Conservation (phyloP, 1,140 invertebrate genomes). For the Drosophila insularis region DNA sequence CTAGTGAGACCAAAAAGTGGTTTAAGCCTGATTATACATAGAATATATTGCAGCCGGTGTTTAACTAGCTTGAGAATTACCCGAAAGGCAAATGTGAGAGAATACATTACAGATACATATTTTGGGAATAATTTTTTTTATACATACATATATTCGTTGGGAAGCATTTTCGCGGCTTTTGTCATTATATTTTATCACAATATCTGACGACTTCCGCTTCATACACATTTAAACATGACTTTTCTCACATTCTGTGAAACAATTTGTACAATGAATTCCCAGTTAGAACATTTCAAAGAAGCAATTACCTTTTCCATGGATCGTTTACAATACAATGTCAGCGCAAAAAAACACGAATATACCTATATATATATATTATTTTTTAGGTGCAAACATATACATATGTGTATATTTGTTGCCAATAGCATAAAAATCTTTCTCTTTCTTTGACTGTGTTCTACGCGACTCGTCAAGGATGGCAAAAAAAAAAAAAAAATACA, state of each 20-base stretch:
- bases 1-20: conserved; percentile 5
- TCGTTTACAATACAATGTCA: conserved; percentile 37
- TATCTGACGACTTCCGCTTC: not conserved
- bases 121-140: not conserved
- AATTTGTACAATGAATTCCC: conserved; percentile 8
- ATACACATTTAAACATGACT: conserved; percentile 10
- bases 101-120: not conserved
- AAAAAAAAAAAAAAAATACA: not conserved
- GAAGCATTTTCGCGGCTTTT: not conserved
- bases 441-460: not conserved
- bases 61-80: conserved; percentile 42
- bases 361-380: not conserved
- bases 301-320: conserved; percentile 38
- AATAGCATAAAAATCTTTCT: conserved; percentile 15
- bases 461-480: not conserved
- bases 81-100: not conserved
- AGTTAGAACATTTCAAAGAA: conserved; percentile 8
- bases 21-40: conserved; percentile 33
- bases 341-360: conserved; percentile 22
- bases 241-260: conserved; percentile 1
- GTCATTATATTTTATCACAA: conserved; percentile 3
- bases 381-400: not conserved
- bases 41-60: conserved; percentile 38
- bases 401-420: conserved; percentile 39
- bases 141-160: too few relatives aligned